Conservation (phyloP, 92 coral and sea anemone species). For the Isaurus tuberculatus region DNA sequence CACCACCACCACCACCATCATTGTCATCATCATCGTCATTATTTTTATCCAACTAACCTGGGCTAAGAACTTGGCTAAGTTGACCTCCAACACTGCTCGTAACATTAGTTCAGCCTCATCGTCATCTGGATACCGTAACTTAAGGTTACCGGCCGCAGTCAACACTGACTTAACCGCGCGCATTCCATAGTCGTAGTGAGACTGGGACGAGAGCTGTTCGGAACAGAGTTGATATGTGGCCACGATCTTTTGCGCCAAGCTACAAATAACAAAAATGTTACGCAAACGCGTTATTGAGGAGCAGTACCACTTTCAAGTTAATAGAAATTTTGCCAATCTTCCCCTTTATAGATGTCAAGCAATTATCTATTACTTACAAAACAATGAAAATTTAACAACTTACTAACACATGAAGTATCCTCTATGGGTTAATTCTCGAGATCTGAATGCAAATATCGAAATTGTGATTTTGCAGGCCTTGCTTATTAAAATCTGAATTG, state of each 20-base stretch:
- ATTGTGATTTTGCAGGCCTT: too few species aligned
- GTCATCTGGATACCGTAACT: conserved; percentile 94
- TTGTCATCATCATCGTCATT: background rate
- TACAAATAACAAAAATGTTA: conserved; percentile 17
- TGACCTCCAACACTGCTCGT: conserved; percentile 96
- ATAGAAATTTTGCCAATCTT: background rate
- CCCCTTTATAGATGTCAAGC: too few species aligned
- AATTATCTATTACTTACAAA: background rate
- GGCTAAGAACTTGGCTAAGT: conserved; percentile 95
- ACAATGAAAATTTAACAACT: background rate
- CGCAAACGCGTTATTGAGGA: background rate
- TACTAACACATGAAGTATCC: background rate
- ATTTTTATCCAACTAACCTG: conserved; percentile 65
- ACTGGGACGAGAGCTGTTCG: conserved; percentile 99
- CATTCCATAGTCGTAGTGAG: conserved; percentile 99
- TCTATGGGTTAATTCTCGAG: too few species aligned
- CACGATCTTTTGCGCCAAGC: conserved; percentile 98
- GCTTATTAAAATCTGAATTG: too few species aligned
- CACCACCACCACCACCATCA: background rate
- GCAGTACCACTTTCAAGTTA: background rate
- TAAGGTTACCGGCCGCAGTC: conserved; percentile 97
- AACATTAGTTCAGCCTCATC: conserved; percentile 95
- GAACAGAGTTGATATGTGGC: conserved; percentile 96
- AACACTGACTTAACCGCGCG: conserved; percentile 98
- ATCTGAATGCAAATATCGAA: too few species aligned